A percentile compares a stretch with the other conserved stretches of the same genome.
Conservation (phyloP, 1,140 invertebrate genomes). For the Myzus persicae region DNA sequence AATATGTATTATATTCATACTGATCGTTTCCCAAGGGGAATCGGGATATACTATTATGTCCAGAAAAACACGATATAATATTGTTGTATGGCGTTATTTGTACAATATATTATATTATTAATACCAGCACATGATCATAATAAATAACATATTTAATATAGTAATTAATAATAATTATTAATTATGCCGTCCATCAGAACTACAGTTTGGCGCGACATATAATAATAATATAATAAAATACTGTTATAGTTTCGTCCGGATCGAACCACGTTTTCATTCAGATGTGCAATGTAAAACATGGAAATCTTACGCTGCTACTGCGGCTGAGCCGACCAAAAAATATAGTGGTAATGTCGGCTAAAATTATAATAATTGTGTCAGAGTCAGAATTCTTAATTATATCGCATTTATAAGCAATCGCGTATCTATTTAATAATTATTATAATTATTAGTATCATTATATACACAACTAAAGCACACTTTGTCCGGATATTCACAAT, state of each 20-base stretch:
- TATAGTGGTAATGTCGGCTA: background rate
- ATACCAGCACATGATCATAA: background rate
- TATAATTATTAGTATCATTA: background rate
- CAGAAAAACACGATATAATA: background rate
- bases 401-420: background rate
- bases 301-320: background rate
- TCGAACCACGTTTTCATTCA: background rate
- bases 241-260: background rate
- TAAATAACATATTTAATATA: background rate
- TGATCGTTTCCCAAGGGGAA: background rate
- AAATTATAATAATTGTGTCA: background rate
- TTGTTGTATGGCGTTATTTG: background rate
- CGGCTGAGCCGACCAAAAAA: background rate
- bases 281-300: background rate
- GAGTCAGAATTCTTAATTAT: background rate
- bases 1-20: background rate
- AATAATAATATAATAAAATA: background rate
- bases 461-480: background rate
- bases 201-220: background rate
- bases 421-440: background rate
- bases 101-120: background rate
- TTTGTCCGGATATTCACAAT: background rate
- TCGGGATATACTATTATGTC: background rate
- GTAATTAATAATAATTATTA: background rate
- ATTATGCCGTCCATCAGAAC: background rate